Conservation (phyloP, 2,797 vertebrate genomes). For the Cephalopachus bancanus region DNA sequence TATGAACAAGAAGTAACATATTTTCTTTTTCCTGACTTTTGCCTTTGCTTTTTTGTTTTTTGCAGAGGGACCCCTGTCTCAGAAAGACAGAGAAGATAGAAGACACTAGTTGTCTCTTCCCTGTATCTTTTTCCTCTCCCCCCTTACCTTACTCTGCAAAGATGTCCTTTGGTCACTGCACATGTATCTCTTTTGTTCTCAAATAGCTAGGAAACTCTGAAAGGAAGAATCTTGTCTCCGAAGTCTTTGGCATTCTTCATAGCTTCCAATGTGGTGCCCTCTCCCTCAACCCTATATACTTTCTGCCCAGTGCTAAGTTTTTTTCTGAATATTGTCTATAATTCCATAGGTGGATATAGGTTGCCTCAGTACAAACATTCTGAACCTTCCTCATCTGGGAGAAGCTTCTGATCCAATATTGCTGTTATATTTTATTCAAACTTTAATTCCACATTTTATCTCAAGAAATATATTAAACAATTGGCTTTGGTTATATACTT, state of each 20-base stretch:
- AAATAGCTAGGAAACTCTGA: background rate
- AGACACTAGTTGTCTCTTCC: background rate
- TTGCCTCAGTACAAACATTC: slow-evolving; percentile 11
- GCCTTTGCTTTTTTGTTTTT: too few species aligned
- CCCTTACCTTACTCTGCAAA: background rate
- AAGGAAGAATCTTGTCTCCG: background rate
- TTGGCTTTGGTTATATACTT: background rate
- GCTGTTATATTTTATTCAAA: slow-evolving; percentile 58
- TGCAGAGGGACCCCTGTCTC: too few species aligned
- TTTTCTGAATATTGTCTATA: background rate
- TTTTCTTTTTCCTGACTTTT: too few species aligned
- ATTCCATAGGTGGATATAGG: background rate
- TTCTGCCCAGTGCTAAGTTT: background rate
- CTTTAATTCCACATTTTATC: slow-evolving; percentile 52
- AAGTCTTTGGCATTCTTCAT: background rate
- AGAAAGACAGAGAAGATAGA: background rate
- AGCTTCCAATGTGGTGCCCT: background rate
- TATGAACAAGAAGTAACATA: too few species aligned
- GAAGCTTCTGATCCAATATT: slow-evolving; percentile 5
- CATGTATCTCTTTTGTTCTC: background rate
- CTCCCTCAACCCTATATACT: fast-evolving
- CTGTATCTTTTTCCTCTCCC: background rate
- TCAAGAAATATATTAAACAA: slow-evolving; percentile 42
- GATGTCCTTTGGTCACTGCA: background rate
- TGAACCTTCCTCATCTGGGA: background rate